phyloP scores from a whole-genome alignment of 2,113 vertebrate genomes.

The Etheostoma cragini region DNA sequence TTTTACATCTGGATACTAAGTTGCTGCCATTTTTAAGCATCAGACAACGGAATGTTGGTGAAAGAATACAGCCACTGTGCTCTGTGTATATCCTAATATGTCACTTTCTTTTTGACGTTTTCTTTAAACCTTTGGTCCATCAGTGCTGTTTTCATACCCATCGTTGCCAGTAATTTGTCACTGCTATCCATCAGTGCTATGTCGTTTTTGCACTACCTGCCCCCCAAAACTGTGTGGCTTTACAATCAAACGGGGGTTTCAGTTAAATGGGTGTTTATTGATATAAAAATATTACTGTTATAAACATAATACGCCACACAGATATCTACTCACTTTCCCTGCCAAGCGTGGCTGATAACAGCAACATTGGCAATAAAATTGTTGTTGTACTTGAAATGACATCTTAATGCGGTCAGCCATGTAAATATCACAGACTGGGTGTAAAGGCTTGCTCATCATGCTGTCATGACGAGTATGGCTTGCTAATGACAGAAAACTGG shows the following conservation, averaged over 20 bases:
- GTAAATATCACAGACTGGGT: constrained; percentile 19
- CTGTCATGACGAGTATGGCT: too few relatives aligned
- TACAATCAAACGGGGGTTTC: neutral
- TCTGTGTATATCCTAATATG: too few relatives aligned
- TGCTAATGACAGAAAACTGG: too few relatives aligned
- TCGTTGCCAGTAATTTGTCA: neutral
- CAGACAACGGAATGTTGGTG: neutral
- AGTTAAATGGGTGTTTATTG: neutral
- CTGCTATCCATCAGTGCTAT: neutral
- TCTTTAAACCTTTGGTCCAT: constrained; percentile 1
- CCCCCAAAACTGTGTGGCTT: neutral
- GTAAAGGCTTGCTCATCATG: too few relatives aligned
- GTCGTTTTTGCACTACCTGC: neutral
- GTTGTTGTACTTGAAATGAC: constrained; percentile 7
- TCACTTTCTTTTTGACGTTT: too few relatives aligned
- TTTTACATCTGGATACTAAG: constrained; percentile 2
- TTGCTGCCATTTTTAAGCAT: neutral
- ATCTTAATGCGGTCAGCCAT: constrained; percentile 7
- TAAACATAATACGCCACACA: neutral
- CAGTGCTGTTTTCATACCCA: constrained; percentile 2
- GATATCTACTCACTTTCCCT: neutral
- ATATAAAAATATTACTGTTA: too few relatives aligned
- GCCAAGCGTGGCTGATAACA: neutral
- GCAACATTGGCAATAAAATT: constrained; percentile 6
- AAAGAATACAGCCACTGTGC: neutral